Percentiles rank a stretch among this genome's conserved stretches.
phyloP scores from a whole-genome alignment of 2,888 invertebrate species.

The Gymnocheta viridis region DNA sequence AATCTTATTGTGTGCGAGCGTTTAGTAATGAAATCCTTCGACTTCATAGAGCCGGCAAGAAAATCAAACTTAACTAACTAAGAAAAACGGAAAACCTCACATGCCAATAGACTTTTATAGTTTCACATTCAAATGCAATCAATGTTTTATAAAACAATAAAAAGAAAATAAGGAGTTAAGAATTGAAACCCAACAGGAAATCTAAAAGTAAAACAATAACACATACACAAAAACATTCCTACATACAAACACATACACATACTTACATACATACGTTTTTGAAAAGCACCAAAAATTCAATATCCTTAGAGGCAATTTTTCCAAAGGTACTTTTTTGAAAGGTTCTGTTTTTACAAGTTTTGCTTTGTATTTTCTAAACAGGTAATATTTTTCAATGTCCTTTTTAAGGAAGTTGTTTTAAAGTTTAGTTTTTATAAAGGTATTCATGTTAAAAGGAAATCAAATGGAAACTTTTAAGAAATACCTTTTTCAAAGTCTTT shows the following conservation, averaged over 20 bases:
- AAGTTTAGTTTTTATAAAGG: too few relatives aligned
- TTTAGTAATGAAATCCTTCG: constrained; percentile 9
- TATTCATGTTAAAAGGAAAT: neutral
- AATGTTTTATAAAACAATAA: neutral
- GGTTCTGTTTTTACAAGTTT: neutral
- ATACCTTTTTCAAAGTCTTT: too few relatives aligned
- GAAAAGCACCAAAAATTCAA: neutral
- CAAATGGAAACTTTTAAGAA: too few relatives aligned
- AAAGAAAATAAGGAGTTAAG: neutral
- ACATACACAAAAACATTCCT: neutral
- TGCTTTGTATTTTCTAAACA: too few relatives aligned
- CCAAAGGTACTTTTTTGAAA: neutral
- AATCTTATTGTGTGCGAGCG: constrained; percentile 13
- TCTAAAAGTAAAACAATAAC: neutral
- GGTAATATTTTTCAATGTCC: neutral
- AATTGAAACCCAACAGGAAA: constrained; percentile 33
- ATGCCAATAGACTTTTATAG: constrained; percentile 54
- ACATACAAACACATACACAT: too few relatives aligned
- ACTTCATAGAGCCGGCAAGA: neutral
- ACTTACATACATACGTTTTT: too few relatives aligned
- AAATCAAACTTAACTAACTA: constrained; percentile 29
- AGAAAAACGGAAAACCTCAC: constrained; percentile 49
- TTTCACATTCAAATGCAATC: constrained; percentile 51
- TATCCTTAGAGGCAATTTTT: neutral
- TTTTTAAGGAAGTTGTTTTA: too few relatives aligned